These are phyloP conservation scores for Drosophila hydei DNA, from an alignment of 1,140 invertebrate species.

Conservation along the genomic window DNA sequence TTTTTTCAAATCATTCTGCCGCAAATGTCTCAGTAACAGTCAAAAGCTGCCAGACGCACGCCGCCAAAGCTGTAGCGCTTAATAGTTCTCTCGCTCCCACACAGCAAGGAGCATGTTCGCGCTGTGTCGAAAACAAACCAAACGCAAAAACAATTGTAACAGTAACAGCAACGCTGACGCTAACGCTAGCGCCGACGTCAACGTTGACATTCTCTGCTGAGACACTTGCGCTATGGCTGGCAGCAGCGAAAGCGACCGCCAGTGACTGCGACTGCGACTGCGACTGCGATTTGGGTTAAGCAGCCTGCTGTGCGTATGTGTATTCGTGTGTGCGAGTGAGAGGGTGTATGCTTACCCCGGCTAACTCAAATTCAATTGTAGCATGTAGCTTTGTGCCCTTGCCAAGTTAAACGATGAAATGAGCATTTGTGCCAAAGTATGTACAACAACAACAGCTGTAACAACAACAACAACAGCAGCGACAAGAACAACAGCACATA, in stretches of 20 bases:
- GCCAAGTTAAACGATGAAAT: constrained; percentile 79
- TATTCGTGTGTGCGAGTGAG: background rate
- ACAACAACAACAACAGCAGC: constrained; percentile 17
- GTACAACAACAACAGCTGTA: constrained; percentile 36
- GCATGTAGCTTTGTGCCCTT: constrained; percentile 72
- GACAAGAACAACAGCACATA: constrained; percentile 46
- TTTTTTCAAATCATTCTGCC: constrained; percentile 66
- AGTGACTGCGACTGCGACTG: constrained; percentile 48
- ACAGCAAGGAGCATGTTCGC: constrained; percentile 20
- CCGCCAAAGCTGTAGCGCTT: constrained; percentile 3
- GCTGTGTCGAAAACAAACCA: constrained; percentile 46
- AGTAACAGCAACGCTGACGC: constrained; percentile 1
- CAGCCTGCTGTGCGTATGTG: constrained; percentile 51
- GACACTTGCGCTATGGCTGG: constrained; percentile 61
- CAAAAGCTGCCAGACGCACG: constrained; percentile 67
- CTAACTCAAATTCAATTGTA: constrained; percentile 77
- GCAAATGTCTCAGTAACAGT: constrained; percentile 55
- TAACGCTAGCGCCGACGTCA: constrained; percentile 5
- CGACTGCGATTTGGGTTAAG: constrained; percentile 74
- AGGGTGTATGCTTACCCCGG: constrained; percentile 51
- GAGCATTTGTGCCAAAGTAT: constrained; percentile 66
- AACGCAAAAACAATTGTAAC: constrained; percentile 41
- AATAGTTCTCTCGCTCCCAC: background rate
- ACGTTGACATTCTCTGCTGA: constrained; percentile 38
- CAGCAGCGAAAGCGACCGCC: constrained; percentile 11